Evolutionary conservation across 2,888 invertebrate species (phyloP), one percentile per base, ranked within the genome.

Genomic region (Ochlodes sylvanus): DNA sequence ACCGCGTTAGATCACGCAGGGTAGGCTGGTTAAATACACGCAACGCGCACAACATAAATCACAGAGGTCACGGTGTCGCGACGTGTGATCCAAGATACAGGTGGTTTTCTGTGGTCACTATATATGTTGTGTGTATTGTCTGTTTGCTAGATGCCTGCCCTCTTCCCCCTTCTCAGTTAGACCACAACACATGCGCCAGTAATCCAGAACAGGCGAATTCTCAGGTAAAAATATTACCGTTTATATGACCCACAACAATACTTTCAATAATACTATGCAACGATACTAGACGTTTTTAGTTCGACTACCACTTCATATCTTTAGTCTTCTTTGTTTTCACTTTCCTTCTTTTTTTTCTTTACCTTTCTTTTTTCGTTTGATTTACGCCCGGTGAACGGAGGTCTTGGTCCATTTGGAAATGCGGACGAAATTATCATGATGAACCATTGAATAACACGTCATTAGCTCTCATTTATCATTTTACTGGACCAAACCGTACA

Each of bases 81-180:
- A 92, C 79, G 92, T 92, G 93, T 92, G 92, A 91, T 92, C 92
- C 92, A 92, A 92, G 92, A 91, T 90, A 89, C 82, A 85, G 88
- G 89, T 89, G 89, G 90, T 92, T 92, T 90, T 92, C 92, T 92
- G 92, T 93, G 93, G 92, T 92, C 93, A 93, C 92, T 93, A 92
- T 94, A 93, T 94, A 94, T 95, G 95, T 95, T 94, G 94, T 95
- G 94, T 95, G 94, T 96, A 96, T 97, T 97, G 96, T 97, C 96
- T 97, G 97, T 93, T 97, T 97, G 97, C 97, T 97, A 97, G 97
- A 97, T 97, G 97, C 97, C 97, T 97, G 97, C 97, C 96, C 96
- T 96, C 96, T 96, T 96, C 96, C 96, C 96, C 96, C 96, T 95
- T 95, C 94, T 94, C 95, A 96, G 96, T 96, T 96, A 96, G 96